A percentile compares a stretch with the other conserved stretches of the same genome.
Conservation (phyloP, 1,140 invertebrate genomes). For the Myzus persicae region DNA sequence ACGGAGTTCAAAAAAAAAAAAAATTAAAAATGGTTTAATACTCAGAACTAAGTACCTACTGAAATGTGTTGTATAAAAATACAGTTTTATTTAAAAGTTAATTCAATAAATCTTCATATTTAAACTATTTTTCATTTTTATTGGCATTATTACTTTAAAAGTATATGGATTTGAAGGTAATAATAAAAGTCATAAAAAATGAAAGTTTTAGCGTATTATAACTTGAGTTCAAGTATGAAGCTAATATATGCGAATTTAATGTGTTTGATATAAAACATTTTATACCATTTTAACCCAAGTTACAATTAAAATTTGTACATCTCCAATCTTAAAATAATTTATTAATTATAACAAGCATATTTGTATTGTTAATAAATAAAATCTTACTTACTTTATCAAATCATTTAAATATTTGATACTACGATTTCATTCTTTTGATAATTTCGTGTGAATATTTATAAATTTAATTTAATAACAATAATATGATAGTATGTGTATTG, state of each 20-base stretch:
- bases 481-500: too few relatives aligned
- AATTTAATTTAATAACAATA: neutral
- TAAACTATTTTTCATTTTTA: constrained; percentile 4
- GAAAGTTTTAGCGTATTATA: neutral
- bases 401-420: too few relatives aligned
- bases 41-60: neutral
- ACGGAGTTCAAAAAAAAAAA: neutral
- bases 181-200: constrained; percentile 5
- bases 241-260: neutral
- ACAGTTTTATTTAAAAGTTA: constrained; percentile 4
- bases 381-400: neutral
- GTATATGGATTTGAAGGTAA: constrained; percentile 2
- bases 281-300: neutral
- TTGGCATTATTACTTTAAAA: constrained; percentile 3
- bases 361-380: neutral
- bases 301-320: neutral
- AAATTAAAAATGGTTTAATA: neutral
- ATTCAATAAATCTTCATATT: constrained; percentile 10
- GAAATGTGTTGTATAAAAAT: neutral
- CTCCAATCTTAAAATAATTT: neutral
- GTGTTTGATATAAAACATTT: neutral
- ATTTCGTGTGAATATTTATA: neutral
- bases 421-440: neutral
- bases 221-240: neutral
- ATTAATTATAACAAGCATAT: neutral